Conservation (phyloP, 2,888 invertebrate species). For the Yponomeuta malinellus region DNA sequence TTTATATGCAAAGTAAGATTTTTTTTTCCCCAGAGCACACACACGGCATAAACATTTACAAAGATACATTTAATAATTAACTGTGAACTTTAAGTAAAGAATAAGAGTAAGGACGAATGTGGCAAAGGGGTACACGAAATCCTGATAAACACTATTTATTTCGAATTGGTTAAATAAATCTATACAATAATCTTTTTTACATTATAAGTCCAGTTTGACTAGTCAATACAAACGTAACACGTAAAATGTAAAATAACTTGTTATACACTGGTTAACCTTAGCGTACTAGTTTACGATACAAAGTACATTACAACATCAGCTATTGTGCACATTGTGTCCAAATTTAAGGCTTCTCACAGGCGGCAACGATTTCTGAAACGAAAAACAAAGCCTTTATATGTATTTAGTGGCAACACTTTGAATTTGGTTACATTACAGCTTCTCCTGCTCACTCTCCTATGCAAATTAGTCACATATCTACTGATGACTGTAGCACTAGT, state of each 20-base stretch:
- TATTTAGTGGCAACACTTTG: no score
- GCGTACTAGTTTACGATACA: neutral
- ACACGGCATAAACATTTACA: no score
- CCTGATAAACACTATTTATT: neutral
- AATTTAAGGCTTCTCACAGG: conserved; percentile 40
- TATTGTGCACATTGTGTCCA: conserved; percentile 21
- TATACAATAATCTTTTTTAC: neutral
- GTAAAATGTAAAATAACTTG: conserved; percentile 7
- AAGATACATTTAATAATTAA: no score
- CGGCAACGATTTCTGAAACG: conserved; percentile 55
- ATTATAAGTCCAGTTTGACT: conserved; percentile 12
- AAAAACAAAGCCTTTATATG: conserved; percentile 13
- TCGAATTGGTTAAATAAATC: neutral
- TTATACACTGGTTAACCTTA: neutral
- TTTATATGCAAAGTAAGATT: no score
- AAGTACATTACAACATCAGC: neutral
- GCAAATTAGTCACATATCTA: no score
- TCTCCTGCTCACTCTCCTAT: no score
- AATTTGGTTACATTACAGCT: no score
- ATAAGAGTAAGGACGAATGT: no score
- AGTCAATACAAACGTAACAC: conserved; percentile 13
- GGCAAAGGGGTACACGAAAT: no score
- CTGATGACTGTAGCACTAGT: no score
- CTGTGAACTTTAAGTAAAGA: no score
- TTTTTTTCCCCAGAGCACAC: no score